Percentiles rank a stretch among this genome's conserved stretches.
Evolutionary conservation across 2,113 vertebrate species (phyloP).

Genomic region (Ictalurus punctatus): DNA sequence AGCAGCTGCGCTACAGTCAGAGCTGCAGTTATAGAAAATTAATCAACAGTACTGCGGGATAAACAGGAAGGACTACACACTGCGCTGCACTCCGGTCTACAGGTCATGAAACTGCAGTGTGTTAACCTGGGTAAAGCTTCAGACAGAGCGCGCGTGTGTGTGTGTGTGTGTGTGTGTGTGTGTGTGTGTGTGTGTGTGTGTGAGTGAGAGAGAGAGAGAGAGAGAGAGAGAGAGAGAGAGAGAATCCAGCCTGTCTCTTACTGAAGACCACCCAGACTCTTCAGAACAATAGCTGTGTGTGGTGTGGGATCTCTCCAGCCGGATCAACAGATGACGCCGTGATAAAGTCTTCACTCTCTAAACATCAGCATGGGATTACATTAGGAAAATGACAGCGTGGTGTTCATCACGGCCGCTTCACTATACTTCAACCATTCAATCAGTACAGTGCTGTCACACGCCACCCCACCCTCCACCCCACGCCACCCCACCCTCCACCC

Average conservation of each 20-base stretch:
- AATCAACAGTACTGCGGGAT: background rate
- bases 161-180: constrained; percentile 3
- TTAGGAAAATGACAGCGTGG: too few species aligned
- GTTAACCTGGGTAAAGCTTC: background rate
- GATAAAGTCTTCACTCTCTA: too few species aligned
- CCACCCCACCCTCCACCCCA: too few species aligned
- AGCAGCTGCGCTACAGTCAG: background rate
- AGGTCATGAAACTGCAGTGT: background rate
- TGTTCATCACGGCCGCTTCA: too few species aligned
- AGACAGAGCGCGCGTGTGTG: background rate
- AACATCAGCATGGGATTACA: too few species aligned
- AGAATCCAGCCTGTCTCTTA: background rate
- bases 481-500: too few species aligned
- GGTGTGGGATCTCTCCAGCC: background rate
- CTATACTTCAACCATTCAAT: too few species aligned
- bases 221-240: background rate
- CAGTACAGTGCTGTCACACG: too few species aligned
- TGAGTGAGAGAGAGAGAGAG: background rate
- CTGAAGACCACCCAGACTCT: constrained; percentile 32
- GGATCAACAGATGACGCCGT: background rate
- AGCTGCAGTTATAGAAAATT: background rate
- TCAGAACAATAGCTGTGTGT: constrained; percentile 8
- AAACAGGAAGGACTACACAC: background rate
- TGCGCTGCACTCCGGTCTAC: background rate
- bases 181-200: background rate